phyloP scores from a whole-genome alignment of 2,113 vertebrate genomes.

The Entelurus aequoreus region DNA sequence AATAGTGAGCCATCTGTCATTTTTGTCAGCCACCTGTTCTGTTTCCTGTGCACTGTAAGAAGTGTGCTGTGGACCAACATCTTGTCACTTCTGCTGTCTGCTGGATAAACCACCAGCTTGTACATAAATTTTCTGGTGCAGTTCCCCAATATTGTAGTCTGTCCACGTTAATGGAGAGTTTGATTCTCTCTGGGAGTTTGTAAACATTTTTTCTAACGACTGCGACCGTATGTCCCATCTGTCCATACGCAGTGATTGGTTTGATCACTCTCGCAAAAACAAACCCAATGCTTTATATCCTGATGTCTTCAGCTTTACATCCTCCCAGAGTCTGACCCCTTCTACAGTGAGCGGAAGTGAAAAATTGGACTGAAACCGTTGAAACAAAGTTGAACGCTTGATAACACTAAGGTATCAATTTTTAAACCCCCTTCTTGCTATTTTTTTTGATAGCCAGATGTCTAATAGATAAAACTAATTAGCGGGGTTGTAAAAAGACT shows the following conservation, averaged over 20 bases:
- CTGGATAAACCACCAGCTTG: no score
- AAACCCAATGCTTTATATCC: slow-evolving; percentile 1
- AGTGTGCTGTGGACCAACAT: no score
- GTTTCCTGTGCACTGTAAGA: no score
- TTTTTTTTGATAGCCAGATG: slow-evolving; percentile 27
- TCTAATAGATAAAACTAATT: slow-evolving; percentile 45
- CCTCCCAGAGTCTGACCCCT: neutral
- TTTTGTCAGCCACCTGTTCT: no score
- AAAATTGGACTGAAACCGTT: no score
- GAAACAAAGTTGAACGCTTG: neutral
- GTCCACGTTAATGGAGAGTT: slow-evolving; percentile 32
- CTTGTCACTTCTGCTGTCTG: no score
- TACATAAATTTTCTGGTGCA: neutral
- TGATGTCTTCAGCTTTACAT: slow-evolving; percentile 9
- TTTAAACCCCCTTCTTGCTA: neutral
- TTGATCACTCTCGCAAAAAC: slow-evolving; percentile 26
- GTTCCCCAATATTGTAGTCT: neutral
- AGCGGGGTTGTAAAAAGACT: slow-evolving; percentile 45
- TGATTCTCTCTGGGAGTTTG: slow-evolving; percentile 45
- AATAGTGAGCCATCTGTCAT: no score
- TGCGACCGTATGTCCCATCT: slow-evolving; percentile 27
- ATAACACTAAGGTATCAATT: neutral
- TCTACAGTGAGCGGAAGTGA: neutral
- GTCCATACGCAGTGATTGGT: slow-evolving; percentile 26
- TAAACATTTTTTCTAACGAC: slow-evolving; percentile 44